phyloP scores from a whole-genome alignment of 2,113 vertebrate genomes.

The Recurvirostra avosetta region DNA sequence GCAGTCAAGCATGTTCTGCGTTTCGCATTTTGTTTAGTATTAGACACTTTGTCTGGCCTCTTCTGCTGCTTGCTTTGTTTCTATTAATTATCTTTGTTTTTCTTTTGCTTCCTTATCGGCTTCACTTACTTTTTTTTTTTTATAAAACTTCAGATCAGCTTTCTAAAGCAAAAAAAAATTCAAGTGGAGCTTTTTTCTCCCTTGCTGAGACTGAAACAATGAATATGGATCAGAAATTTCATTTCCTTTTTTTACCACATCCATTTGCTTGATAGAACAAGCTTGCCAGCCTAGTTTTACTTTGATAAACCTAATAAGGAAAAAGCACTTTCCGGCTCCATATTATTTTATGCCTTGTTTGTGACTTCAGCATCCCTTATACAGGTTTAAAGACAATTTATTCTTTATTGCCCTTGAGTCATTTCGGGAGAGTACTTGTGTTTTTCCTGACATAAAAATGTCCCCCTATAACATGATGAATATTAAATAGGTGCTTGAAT shows the following conservation, averaged over 20 bases:
- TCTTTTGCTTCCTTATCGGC: neutral
- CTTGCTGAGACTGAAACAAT: slow-evolving; percentile 26
- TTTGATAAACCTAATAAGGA: slow-evolving; percentile 62
- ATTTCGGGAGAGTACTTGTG: slow-evolving; percentile 65
- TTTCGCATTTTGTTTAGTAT: neutral
- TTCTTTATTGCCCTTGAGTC: slow-evolving; percentile 67
- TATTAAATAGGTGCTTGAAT: slow-evolving; percentile 60
- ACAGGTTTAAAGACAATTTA: slow-evolving; percentile 73
- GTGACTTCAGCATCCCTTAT: slow-evolving; percentile 52
- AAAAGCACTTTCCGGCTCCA: slow-evolving; percentile 56
- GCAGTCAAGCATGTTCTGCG: neutral
- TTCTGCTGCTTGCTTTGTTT: neutral
- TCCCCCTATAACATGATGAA: slow-evolving; percentile 50
- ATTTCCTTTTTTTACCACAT: slow-evolving; percentile 61
- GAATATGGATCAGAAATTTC: slow-evolving; percentile 75
- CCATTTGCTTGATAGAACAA: slow-evolving; percentile 63
- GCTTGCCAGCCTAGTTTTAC: slow-evolving; percentile 73
- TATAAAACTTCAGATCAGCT: neutral
- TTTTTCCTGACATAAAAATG: slow-evolving; percentile 63
- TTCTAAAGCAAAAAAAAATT: neutral
- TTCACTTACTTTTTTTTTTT: neutral
- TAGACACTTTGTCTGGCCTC: neutral
- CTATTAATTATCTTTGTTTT: slow-evolving; percentile 43
- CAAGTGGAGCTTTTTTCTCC: neutral
- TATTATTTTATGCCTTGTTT: slow-evolving; percentile 73